phyloP scores from a whole-genome alignment of 1,140 invertebrate genomes.

The Camponotus pennsylvanicus region DNA sequence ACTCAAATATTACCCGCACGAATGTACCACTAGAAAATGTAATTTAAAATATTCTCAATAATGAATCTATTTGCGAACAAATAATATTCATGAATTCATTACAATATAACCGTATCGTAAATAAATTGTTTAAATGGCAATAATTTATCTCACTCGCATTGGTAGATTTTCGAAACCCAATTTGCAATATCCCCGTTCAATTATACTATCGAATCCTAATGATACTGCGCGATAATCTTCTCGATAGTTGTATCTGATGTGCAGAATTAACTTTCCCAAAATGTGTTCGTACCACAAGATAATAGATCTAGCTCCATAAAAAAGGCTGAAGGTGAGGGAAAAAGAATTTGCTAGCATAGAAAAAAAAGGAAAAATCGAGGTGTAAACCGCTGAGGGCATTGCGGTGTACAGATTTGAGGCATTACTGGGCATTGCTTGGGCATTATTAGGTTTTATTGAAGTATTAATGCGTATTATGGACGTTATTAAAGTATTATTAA shows the following conservation, averaged over 20 bases:
- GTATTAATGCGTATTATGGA: no score
- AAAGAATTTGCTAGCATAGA: constrained; percentile 14
- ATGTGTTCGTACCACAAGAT: constrained; percentile 7
- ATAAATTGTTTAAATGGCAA: constrained; percentile 15
- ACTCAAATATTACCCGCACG: not conserved
- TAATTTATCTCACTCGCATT: not conserved
- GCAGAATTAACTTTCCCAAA: constrained; percentile 18
- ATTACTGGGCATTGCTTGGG: no score
- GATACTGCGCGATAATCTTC: constrained; percentile 25
- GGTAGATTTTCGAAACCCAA: constrained; percentile 13
- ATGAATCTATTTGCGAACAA: not conserved
- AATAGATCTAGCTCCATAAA: constrained; percentile 11
- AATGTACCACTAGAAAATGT: not conserved
- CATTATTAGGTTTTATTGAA: no score
- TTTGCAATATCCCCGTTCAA: constrained; percentile 7
- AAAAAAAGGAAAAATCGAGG: not conserved
- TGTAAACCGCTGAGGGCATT: no score
- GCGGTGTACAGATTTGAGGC: no score
- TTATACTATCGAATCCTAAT: constrained; percentile 12
- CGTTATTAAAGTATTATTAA: no score
- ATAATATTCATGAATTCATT: constrained; percentile 7
- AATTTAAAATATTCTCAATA: constrained; percentile 3
- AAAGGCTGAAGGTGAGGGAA: not conserved
- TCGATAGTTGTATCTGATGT: not conserved
- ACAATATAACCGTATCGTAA: not conserved